phyloP scores from a whole-genome alignment of 1,140 invertebrate genomes.

The Reticulitermes speratus region DNA sequence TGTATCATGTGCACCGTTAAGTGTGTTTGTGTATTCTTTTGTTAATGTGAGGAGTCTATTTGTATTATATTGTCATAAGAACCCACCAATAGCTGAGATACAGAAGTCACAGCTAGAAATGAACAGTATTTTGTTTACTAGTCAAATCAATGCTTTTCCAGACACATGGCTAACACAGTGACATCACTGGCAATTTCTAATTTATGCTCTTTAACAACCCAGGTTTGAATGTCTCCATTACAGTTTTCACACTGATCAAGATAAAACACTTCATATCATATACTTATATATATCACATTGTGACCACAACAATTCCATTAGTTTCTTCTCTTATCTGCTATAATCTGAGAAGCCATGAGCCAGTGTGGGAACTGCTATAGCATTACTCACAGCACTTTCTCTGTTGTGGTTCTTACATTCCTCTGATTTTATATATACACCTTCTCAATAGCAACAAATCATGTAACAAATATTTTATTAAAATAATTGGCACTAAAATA shows the following conservation, averaged over 20 bases:
- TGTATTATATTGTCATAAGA: constrained; percentile 29
- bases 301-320: neutral
- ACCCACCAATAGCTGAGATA: constrained; percentile 29
- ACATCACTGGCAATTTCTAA: neutral
- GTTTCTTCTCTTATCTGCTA: neutral
- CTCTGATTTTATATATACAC: neutral
- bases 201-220: neutral
- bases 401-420: neutral
- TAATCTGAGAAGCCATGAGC: neutral
- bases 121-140: neutral
- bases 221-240: neutral
- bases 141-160: neutral
- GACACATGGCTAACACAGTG: neutral
- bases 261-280: neutral
- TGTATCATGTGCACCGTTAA: constrained; percentile 11
- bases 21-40: neutral
- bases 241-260: neutral
- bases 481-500: neutral
- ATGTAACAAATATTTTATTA: constrained; percentile 4
- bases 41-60: constrained; percentile 24
- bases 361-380: neutral
- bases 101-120: constrained; percentile 6
- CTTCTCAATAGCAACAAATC: neutral
- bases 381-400: neutral
- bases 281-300: neutral